phyloP scores from a whole-genome alignment of 2,797 vertebrate species.

The Gobionotothen gibberifrons region DNA sequence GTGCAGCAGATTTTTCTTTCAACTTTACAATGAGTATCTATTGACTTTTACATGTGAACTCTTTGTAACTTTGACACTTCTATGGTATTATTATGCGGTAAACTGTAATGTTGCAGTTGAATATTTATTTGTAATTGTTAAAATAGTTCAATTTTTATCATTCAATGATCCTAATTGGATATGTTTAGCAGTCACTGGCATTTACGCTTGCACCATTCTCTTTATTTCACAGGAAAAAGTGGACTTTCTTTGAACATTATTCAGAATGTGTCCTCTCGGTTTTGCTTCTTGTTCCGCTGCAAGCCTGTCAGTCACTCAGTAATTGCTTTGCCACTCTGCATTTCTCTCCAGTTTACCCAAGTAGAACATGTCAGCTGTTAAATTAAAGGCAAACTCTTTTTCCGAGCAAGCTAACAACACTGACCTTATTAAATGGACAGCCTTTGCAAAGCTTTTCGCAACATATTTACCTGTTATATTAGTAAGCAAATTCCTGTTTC shows the following conservation, averaged over 20 bases:
- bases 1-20: not conserved
- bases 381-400: constrained; percentile 50
- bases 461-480: constrained; percentile 35
- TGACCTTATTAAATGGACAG: constrained; percentile 59
- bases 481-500: constrained; percentile 39
- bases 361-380: constrained; percentile 57
- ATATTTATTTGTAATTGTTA: not conserved
- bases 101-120: not conserved
- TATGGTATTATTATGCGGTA: not conserved
- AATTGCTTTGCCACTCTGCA: constrained; percentile 63
- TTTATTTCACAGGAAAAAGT: constrained; percentile 3
- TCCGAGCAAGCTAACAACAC: constrained; percentile 31
- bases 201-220: not conserved
- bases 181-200: not conserved
- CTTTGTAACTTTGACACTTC: not conserved
- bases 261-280: constrained; percentile 47
- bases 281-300: constrained; percentile 31
- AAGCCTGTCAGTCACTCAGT: constrained; percentile 55
- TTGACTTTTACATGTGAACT: not conserved
- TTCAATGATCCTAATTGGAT: not conserved
- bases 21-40: not conserved
- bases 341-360: constrained; percentile 55
- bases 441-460: constrained; percentile 41
- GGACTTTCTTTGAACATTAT: constrained; percentile 46
- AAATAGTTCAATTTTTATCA: not conserved